These are phyloP conservation scores for Peromyscus californicus DNA, from an alignment of 2,113 vertebrate genomes.

Conservation along the genomic window DNA sequence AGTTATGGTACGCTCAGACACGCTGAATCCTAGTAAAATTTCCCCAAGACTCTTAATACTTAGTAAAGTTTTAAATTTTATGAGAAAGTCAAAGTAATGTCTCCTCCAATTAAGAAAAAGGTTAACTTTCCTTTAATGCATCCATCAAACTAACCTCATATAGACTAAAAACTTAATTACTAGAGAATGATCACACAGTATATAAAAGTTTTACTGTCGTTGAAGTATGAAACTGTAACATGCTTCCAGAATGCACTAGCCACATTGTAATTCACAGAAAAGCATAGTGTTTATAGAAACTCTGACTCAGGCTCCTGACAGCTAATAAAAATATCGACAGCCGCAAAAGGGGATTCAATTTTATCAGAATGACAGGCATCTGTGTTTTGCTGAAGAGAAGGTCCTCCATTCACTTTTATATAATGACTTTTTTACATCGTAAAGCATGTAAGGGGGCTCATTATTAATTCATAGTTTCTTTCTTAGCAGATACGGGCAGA, in stretches of 20 bases:
- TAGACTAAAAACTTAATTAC: constrained; percentile 39
- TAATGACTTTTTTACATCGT: constrained; percentile 57
- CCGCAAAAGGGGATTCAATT: constrained; percentile 61
- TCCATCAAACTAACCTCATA: background rate
- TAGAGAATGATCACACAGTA: constrained; percentile 18
- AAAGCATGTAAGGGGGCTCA: background rate
- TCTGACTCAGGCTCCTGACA: constrained; percentile 80
- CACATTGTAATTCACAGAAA: constrained; percentile 70
- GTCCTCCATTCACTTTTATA: constrained; percentile 66
- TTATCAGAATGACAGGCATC: constrained; percentile 67
- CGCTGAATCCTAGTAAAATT: background rate
- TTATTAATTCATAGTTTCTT: constrained; percentile 63
- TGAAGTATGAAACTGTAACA: constrained; percentile 36
- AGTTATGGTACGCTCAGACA: background rate
- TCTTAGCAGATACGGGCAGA: constrained; percentile 91
- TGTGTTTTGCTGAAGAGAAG: constrained; percentile 71
- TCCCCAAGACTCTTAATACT: background rate
- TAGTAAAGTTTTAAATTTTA: constrained; percentile 23
- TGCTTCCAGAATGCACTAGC: constrained; percentile 47
- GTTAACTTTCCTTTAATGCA: constrained; percentile 48
- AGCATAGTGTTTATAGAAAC: constrained; percentile 75
- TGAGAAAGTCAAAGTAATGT: constrained; percentile 42
- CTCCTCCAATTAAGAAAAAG: constrained; percentile 25
- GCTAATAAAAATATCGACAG: constrained; percentile 73
- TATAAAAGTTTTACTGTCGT: constrained; percentile 36